Evolutionary conservation across 2,113 vertebrate species (phyloP), one percentile per base, ranked within the genome.

Genomic region (Rhabdomys dilectus): DNA sequence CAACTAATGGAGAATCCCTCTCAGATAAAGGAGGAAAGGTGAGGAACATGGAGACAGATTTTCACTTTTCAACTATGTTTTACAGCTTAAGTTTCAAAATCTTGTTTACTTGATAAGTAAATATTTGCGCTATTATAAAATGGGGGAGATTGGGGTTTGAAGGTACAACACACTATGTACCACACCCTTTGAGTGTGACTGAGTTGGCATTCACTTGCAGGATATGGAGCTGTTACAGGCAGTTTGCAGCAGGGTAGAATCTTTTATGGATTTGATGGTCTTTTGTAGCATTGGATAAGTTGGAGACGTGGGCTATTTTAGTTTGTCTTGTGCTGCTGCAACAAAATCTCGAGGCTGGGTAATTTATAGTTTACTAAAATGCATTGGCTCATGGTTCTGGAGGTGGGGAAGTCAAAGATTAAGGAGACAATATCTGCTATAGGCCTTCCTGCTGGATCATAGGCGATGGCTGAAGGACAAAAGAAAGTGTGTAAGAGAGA

Each of bases 91-190:
- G 45, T 53, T 91, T 90, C 7, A 36, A 58, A 39, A 16, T 75
- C 70, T 86, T 72, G 10, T 34, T 42, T 88, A 56, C 93, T 82
- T 91, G 72, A n/a, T 1, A 80, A 29, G 15, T 10, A 75, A 45
- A 3, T 89, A 36, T 88, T 77, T 60, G 64, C 89, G 15, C 64
- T 92, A 90, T 70, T 92, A 56, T 6, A 70, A 93, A 96, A 91
- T 42, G 56, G 73, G n/a, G 51, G 84, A 85, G 3, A 78, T 91
- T 51, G 66, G 26, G 36, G 45, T 12, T 77, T 3, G 34, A 84
- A 94, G 45, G 0, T 39, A 15, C 1, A 60, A 53, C 73, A 58
- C 29, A 93, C 48, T 13, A 15, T 68, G 66, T 16, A 34, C 12
- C 31, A 68, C 66, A 68, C 66, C 31, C 31, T 87, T 48, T 66